Percentiles rank a stretch among this genome's conserved stretches.
Evolutionary conservation across 1,140 invertebrate genomes (phyloP).

Genomic region (Melanaphis sacchari): DNA sequence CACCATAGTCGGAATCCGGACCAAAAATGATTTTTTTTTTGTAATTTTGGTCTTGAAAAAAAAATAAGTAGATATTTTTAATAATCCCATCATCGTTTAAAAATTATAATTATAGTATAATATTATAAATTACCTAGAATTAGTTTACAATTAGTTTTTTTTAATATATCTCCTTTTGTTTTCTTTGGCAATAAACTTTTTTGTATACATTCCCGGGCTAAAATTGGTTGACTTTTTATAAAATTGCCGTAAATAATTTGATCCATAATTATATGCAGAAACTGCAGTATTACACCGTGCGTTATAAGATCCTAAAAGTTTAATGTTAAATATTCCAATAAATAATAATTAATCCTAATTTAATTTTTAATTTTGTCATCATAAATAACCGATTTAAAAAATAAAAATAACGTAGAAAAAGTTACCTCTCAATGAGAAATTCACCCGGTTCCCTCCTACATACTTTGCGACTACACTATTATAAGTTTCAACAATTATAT

Average conservation of each 20-base stretch:
- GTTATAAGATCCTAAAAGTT: background rate
- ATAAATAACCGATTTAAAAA: background rate
- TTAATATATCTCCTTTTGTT: no score
- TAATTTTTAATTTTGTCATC: background rate
- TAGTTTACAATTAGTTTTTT: no score
- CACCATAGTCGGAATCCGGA: no score
- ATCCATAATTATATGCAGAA: background rate
- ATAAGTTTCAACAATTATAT: background rate
- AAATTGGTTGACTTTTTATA: background rate
- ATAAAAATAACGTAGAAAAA: background rate
- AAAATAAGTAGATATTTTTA: no score
- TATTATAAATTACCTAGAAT: no score
- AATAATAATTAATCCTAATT: background rate
- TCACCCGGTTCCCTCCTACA: background rate
- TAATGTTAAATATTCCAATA: background rate
- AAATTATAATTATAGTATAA: no score
- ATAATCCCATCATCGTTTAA: no score
- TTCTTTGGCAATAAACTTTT: background rate
- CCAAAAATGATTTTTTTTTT: no score
- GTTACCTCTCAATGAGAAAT: background rate
- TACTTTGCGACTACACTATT: constrained; percentile 1
- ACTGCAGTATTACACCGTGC: background rate
- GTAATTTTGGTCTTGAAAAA: no score
- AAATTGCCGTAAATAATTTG: background rate
- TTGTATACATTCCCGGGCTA: background rate